These are phyloP conservation scores for Petrophora chlorosata DNA, from an alignment of 2,888 invertebrate species.

Conservation along the genomic window DNA sequence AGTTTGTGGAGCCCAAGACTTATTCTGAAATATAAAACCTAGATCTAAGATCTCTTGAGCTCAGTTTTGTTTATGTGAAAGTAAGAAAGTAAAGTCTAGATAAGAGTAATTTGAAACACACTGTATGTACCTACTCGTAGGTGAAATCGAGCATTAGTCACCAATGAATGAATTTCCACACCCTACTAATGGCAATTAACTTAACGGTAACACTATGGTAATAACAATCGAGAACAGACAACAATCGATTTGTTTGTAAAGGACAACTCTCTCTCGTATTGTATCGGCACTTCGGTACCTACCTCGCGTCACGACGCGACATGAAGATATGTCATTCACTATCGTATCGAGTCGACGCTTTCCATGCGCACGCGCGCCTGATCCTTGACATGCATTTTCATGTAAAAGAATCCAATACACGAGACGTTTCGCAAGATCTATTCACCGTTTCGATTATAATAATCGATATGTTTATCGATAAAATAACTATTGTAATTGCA, in stretches of 20 bases:
- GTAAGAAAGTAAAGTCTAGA: too few species aligned
- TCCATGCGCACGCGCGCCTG: constrained; percentile 35
- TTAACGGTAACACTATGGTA: constrained; percentile 8
- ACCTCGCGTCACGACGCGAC: constrained; percentile 3
- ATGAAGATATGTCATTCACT: constrained; percentile 5
- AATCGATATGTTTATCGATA: constrained; percentile 49
- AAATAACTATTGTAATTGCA: constrained; percentile 53
- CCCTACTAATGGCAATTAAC: constrained; percentile 4
- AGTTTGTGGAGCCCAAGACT: too few species aligned
- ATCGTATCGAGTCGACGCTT: constrained; percentile 19
- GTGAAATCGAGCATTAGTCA: constrained; percentile 3
- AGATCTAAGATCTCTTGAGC: too few species aligned
- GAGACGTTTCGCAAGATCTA: constrained; percentile 57
- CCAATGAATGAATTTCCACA: background rate
- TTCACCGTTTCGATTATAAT: constrained; percentile 55
- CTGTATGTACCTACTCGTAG: too few species aligned
- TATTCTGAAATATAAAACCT: too few species aligned
- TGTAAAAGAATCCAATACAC: constrained; percentile 47
- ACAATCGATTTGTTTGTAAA: constrained; percentile 20
- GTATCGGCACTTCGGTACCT: too few species aligned
- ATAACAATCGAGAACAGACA: constrained; percentile 15
- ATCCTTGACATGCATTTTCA: constrained; percentile 67
- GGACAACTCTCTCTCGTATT: constrained; percentile 23
- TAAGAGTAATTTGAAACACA: too few species aligned
- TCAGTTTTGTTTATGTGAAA: too few species aligned